Conservation (phyloP, 1,140 invertebrate species). For the Asbolus verrucosus region DNA sequence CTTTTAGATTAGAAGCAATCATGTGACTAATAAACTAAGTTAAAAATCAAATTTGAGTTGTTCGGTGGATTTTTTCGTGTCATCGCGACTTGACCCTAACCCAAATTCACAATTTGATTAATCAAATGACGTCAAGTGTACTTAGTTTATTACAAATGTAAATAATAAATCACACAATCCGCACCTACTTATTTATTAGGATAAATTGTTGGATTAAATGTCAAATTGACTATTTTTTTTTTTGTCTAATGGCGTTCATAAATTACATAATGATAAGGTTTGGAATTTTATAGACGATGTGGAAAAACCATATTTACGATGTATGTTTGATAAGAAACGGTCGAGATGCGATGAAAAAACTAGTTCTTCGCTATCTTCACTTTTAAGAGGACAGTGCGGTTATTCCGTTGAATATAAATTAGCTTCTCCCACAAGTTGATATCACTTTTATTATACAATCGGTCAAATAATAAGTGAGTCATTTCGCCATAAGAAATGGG, state of each 20-base stretch:
- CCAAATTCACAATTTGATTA: too few relatives aligned
- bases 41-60: too few relatives aligned
- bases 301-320: slow-evolving; percentile 20
- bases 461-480: slow-evolving; percentile 45
- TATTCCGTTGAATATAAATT: slow-evolving; percentile 41
- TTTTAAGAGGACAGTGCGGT: background rate
- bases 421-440: slow-evolving; percentile 47
- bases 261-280: too few relatives aligned
- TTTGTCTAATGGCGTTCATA: too few relatives aligned
- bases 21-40: too few relatives aligned
- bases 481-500: slow-evolving; percentile 41
- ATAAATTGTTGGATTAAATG: too few relatives aligned
- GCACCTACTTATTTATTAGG: too few relatives aligned
- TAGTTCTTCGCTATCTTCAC: background rate
- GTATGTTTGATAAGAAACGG: too few relatives aligned
- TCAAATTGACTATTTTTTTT: too few relatives aligned
- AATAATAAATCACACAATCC: too few relatives aligned
- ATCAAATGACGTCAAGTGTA: background rate
- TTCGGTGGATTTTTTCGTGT: slow-evolving; percentile 2
- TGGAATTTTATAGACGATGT: too few relatives aligned
- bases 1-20: too few relatives aligned
- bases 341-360: background rate
- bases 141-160: background rate
- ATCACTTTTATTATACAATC: slow-evolving; percentile 48
- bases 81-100: background rate